These are phyloP conservation scores for Xerus rutilus DNA, from an alignment of 2,797 vertebrate species.

Conservation along the genomic window DNA sequence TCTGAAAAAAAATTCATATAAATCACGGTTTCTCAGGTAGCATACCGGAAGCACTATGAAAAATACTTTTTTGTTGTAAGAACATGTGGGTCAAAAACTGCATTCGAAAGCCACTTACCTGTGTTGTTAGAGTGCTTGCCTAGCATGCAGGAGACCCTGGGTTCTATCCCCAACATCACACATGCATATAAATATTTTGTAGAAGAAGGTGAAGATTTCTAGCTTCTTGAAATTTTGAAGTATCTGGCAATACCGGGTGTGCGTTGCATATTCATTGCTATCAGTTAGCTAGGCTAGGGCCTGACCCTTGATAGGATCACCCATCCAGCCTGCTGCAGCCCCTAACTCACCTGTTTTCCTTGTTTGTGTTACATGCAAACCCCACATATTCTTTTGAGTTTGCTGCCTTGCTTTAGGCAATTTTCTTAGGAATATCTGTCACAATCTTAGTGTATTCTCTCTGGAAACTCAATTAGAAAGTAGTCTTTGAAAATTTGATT, in stretches of 20 bases:
- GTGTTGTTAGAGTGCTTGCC: neutral
- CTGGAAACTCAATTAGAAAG: neutral
- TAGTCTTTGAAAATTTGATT: constrained; percentile 20
- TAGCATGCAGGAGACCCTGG: neutral
- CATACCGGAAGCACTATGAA: neutral
- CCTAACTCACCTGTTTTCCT: neutral
- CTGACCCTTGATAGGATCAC: neutral
- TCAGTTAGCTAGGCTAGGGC: neutral
- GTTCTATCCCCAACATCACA: neutral
- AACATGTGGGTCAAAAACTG: neutral
- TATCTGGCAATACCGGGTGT: neutral
- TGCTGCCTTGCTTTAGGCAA: neutral
- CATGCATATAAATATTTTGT: neutral
- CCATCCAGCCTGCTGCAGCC: neutral
- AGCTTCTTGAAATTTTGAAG: neutral
- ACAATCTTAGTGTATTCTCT: neutral
- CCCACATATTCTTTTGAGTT: neutral
- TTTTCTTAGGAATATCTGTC: neutral
- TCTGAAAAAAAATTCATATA: constrained; percentile 26
- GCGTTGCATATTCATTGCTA: neutral
- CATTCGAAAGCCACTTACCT: neutral
- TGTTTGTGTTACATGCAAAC: neutral
- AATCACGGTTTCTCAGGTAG: neutral
- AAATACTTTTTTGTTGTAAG: neutral
- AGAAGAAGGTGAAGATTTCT: neutral